Conservation (phyloP, 1,140 invertebrate species). For the Panagrolaimus sp. region DNA sequence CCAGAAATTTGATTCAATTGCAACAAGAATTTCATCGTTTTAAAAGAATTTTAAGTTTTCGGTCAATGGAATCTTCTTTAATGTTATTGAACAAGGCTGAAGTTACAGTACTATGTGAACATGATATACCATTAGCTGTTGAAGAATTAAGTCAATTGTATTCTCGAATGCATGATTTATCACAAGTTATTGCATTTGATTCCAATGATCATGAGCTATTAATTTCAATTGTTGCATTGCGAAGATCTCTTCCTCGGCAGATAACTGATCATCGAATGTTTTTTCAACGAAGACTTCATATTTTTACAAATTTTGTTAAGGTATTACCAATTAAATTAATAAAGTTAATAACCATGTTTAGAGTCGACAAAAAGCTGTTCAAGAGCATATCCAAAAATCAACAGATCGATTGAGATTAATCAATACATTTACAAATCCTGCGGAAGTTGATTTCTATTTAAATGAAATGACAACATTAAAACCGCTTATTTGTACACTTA, state of each 20-base stretch:
- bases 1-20: conserved; percentile 24
- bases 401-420: conserved; percentile 27
- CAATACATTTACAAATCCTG: conserved; percentile 38
- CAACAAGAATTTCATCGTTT: conserved; percentile 34
- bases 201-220: conserved; percentile 34
- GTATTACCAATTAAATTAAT: too few species aligned
- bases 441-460: conserved; percentile 33
- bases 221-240: conserved; percentile 28
- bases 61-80: conserved; percentile 33
- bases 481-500: conserved; percentile 24
- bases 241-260: conserved; percentile 32
- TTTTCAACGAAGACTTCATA: conserved; percentile 35
- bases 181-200: conserved; percentile 42
- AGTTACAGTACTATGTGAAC: conserved; percentile 29
- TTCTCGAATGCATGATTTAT: conserved; percentile 42
- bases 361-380: conserved; percentile 32
- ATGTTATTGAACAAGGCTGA: conserved; percentile 41
- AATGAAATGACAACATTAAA: conserved; percentile 33
- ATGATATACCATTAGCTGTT: conserved; percentile 40
- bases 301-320: conserved; percentile 36
- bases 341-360: too few species aligned
- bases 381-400: conserved; percentile 24
- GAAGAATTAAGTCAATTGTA: conserved; percentile 29
- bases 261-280: conserved; percentile 41
- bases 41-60: conserved; percentile 35